Base-by-base conservation (phyloP, 2,113 vertebrate genomes). In the Odocoileus hemionus region DNA sequence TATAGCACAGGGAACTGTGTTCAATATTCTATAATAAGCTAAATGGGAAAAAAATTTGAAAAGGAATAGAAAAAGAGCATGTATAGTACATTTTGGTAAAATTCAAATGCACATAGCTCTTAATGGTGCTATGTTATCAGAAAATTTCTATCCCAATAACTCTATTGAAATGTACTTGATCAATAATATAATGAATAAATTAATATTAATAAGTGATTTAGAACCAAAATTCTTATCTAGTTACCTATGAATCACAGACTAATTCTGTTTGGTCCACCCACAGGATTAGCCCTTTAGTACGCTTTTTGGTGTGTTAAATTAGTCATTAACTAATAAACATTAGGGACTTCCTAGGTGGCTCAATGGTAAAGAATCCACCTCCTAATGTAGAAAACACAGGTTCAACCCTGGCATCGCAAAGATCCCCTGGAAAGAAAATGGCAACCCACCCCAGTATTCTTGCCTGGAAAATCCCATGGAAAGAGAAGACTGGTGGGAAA, bases 41-140 rank as follows among this genome's bases (percentile, higher is more conserved):
- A 50, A 33, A 33, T 33, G 45, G 16, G 45, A 50, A 79, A 79
- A 33, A 8, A 79, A 79, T 47, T 79, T 30, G 43, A 79, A 79
- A 50, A 79, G 9, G 45, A 79, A 79, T 21, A 33, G 45, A 33
- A 79, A 70, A 70, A 70, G 78, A 79, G 78, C 58, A 58, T 58
- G n/a, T 39, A 84, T 26, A 60, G 15, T 58, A 79, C 21, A 36
- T 92, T 95, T 97, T 79, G 57, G 7, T 92, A 96, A 96, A 95
- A 94, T 79, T 25, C 36, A 76, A 86, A 86, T 52, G 39, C 5
- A 45, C 36, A 25, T n/a, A 60, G 5, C 80, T 94, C 36, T 92
- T 60, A 39, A 82, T 43, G 50, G 14, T 79, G 86, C 28, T 74
- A 60, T 10, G 54, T 54, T 96, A 67, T 57, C 9, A 95, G 58